These are phyloP conservation scores for Epizoanthus rinbou DNA, from an alignment of 92 coral and sea anemone species.

Conservation along the genomic window DNA sequence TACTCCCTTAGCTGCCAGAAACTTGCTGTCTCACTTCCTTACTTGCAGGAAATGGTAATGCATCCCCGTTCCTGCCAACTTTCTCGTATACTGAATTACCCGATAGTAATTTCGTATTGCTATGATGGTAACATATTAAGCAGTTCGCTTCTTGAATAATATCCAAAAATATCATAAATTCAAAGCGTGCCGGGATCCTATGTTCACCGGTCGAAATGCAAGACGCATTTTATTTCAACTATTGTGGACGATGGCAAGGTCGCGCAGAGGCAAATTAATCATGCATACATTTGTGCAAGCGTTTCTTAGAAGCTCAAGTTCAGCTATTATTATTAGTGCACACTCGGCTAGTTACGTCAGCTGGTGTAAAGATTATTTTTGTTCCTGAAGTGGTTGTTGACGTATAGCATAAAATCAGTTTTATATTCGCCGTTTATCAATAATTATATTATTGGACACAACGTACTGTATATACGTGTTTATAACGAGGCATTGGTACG, in stretches of 20 bases:
- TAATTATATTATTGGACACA: neutral
- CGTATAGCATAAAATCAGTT: neutral
- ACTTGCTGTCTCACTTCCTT: neutral
- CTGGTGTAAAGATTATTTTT: conserved; percentile 1
- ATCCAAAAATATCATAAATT: neutral
- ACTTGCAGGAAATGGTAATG: neutral
- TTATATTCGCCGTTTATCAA: conserved; percentile 15
- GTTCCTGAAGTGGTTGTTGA: neutral
- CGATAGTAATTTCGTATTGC: too few relatives aligned
- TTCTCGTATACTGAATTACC: too few relatives aligned
- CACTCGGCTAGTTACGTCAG: neutral
- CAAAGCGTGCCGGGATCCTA: neutral
- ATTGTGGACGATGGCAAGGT: neutral
- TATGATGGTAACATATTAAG: too few relatives aligned
- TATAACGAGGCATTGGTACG: neutral
- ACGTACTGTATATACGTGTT: conserved; percentile 4
- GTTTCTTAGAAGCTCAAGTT: neutral
- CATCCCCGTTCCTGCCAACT: too few relatives aligned
- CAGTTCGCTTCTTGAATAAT: too few relatives aligned
- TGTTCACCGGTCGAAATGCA: neutral
- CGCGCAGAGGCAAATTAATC: too few relatives aligned
- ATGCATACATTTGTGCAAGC: neutral
- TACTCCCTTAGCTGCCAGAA: neutral
- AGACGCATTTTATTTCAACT: neutral
- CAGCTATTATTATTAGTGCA: neutral